phyloP scores from a whole-genome alignment of 2,113 vertebrate genomes.

The Rutilus rutilus region DNA sequence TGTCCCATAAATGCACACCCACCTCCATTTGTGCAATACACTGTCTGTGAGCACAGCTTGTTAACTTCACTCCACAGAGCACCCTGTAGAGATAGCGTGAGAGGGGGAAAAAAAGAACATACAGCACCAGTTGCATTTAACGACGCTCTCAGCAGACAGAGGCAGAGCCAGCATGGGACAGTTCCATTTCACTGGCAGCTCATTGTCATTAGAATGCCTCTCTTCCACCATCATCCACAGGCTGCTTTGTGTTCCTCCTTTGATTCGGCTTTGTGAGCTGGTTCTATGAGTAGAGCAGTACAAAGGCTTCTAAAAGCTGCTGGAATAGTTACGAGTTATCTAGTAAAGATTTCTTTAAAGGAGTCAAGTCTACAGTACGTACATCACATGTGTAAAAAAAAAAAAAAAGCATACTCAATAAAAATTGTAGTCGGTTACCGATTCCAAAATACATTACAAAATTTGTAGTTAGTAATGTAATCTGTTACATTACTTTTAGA shows the following conservation, averaged over 20 bases:
- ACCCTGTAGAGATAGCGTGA: conserved; percentile 31
- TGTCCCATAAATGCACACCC: conserved; percentile 5
- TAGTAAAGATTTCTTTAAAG: background rate
- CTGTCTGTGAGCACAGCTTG: conserved; percentile 36
- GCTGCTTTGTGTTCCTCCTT: conserved; percentile 6
- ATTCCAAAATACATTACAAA: no score
- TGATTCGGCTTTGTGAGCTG: conserved; percentile 1
- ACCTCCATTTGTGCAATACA: background rate
- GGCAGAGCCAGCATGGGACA: conserved; percentile 28
- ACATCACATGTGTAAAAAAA: no score
- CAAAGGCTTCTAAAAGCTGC: background rate
- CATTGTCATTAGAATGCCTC: conserved; percentile 47
- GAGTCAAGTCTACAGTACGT: background rate
- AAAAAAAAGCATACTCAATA: no score
- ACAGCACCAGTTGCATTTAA: conserved; percentile 51
- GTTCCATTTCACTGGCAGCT: conserved; percentile 23
- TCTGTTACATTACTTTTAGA: no score
- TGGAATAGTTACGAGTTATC: background rate
- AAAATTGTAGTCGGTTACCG: no score
- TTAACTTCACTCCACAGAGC: conserved; percentile 19
- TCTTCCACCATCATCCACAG: conserved; percentile 3
- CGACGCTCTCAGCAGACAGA: conserved; percentile 19
- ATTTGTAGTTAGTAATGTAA: no score
- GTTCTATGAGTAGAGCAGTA: background rate
- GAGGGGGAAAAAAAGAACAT: conserved; percentile 43